phyloP scores from a whole-genome alignment of 2,797 vertebrate species.

The Notamacropus eugenii region DNA sequence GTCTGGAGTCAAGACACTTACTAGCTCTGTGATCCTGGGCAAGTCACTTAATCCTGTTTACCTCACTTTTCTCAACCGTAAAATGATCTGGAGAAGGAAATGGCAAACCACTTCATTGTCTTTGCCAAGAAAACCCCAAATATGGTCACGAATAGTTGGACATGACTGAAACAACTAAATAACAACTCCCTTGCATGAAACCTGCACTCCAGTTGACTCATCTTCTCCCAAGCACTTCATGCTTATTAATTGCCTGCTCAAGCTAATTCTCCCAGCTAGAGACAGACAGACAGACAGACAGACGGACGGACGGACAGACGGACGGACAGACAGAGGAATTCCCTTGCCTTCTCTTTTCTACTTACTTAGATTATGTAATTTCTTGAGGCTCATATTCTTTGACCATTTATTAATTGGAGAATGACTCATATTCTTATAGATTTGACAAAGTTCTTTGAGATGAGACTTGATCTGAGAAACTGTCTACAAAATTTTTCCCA shows the following conservation, averaged over 20 bases:
- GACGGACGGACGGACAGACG: too few species aligned
- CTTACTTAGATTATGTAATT: not conserved
- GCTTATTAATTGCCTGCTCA: not conserved
- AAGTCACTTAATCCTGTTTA: not conserved
- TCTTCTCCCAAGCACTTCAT: not conserved
- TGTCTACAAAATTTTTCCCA: not conserved
- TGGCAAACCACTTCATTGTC: not conserved
- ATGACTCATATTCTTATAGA: not conserved
- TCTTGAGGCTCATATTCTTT: not conserved
- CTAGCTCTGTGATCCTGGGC: not conserved
- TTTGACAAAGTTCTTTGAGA: not conserved
- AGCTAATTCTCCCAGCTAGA: not conserved
- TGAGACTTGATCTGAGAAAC: not conserved
- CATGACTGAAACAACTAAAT: not conserved
- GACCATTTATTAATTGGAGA: not conserved
- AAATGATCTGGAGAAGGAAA: not conserved
- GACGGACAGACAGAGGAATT: not conserved
- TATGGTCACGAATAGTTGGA: not conserved
- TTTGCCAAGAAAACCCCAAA: not conserved
- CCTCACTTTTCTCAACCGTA: not conserved
- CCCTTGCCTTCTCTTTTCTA: not conserved
- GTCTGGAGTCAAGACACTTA: not conserved
- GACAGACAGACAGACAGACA: too few species aligned
- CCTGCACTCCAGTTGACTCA: not conserved
- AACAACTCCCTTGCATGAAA: not conserved